A percentile compares a stretch with the other conserved stretches of the same genome.
These are phyloP conservation scores for Pyrocephalus nanus DNA, from an alignment of 2,797 vertebrate genomes.

Conservation along the genomic window DNA sequence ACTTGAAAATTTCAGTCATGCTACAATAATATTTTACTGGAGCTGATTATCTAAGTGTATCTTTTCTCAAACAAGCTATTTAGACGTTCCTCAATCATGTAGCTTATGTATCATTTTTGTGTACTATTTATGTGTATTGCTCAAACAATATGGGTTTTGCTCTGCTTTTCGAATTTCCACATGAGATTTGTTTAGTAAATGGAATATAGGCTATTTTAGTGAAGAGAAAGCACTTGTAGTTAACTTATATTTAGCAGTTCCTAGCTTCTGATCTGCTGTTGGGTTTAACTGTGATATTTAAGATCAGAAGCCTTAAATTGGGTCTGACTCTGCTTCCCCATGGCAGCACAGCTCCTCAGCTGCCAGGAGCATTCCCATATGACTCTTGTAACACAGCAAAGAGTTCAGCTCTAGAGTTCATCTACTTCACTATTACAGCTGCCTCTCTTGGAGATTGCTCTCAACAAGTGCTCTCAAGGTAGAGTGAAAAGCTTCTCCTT, in stretches of 20 bases:
- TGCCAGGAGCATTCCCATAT: not conserved
- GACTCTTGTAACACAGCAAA: not conserved
- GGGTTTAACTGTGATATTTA: not conserved
- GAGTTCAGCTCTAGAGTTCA: not conserved
- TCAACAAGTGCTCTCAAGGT: conserved; percentile 7
- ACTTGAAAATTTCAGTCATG: not conserved
- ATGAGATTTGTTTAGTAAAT: not conserved
- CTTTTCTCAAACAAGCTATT: not conserved
- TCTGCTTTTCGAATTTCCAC: not conserved
- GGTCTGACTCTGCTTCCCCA: rapidly evolving
- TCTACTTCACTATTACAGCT: not conserved
- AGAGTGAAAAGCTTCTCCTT: not conserved
- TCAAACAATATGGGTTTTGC: not conserved
- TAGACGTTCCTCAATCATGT: not conserved
- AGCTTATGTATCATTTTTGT: not conserved
- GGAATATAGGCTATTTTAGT: not conserved
- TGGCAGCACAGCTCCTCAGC: not conserved
- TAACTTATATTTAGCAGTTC: not conserved
- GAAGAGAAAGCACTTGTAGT: not conserved
- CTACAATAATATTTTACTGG: not conserved
- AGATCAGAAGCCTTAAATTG: not conserved
- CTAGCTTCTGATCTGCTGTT: not conserved
- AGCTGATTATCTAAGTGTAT: not conserved
- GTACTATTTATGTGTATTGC: not conserved
- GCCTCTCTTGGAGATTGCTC: not conserved